These are phyloP conservation scores for Pectinophora gossypiella DNA, from an alignment of 1,140 invertebrate species.

Conservation along the genomic window DNA sequence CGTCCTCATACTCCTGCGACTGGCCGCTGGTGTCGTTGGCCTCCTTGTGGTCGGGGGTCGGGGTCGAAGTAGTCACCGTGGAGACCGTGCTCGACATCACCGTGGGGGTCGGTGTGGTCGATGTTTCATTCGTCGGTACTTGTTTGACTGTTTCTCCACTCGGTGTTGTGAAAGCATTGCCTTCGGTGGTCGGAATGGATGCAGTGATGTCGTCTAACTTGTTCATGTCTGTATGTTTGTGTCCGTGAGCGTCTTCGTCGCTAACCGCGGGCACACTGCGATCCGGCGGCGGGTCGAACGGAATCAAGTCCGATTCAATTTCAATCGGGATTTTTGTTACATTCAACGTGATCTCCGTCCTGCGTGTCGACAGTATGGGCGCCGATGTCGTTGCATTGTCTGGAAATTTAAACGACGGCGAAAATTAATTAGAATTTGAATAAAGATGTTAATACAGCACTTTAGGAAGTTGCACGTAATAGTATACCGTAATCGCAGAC, in stretches of 20 bases:
- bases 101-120: conserved; percentile 2
- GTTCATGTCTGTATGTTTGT: background rate
- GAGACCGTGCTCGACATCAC: conserved; percentile 22
- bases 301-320: background rate
- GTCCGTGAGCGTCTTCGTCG: too few species aligned
- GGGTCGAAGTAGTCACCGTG: conserved; percentile 24
- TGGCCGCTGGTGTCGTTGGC: conserved; percentile 23
- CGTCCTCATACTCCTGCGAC: conserved; percentile 46
- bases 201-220: background rate
- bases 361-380: conserved; percentile 12
- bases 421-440: background rate
- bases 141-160: background rate
- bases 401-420: conserved; percentile 26
- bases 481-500: conserved; percentile 44
- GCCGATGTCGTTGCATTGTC: conserved; percentile 29
- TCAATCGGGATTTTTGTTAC: conserved; percentile 9
- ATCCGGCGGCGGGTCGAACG: background rate
- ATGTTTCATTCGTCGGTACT: background rate
- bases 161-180: background rate
- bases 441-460: background rate
- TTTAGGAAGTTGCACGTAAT: background rate
- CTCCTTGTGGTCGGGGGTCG: conserved; percentile 9
- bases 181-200: background rate
- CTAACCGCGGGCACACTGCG: background rate
- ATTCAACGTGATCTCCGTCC: conserved; percentile 11